Evolutionary conservation across 2,888 invertebrate species (phyloP).

Genomic region (Sepiola atlantica): DNA sequence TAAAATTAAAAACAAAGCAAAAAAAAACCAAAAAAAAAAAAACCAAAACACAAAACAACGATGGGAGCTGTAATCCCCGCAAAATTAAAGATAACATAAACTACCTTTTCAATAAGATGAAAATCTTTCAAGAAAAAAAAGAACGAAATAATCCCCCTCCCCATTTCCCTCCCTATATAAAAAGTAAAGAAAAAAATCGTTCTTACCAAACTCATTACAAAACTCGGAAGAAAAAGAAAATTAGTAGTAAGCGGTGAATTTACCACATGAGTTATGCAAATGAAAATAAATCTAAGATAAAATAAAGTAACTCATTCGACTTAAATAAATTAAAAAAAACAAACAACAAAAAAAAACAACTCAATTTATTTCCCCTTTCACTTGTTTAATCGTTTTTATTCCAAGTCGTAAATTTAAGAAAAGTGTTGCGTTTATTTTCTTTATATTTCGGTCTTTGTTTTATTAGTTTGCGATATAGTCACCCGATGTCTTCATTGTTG

Average conservation of each 20-base stretch:
- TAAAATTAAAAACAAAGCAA: too few relatives aligned
- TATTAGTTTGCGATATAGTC: conserved; percentile 23
- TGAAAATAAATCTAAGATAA: background rate
- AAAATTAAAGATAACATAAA: conserved; percentile 42
- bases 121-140: background rate
- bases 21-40: too few relatives aligned
- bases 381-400: conserved; percentile 32
- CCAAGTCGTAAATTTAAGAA: conserved; percentile 40
- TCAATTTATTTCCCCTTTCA: background rate
- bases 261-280: conserved; percentile 40
- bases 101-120: background rate
- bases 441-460: background rate
- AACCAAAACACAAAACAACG: background rate
- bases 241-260: background rate
- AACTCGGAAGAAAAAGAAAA: background rate
- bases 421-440: conserved; percentile 24
- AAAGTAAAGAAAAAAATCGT: background rate
- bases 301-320: background rate
- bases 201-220: conserved; percentile 35
- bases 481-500: background rate
- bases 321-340: background rate
- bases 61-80: conserved; percentile 32
- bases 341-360: background rate
- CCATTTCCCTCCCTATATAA: background rate
- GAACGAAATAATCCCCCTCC: background rate